A percentile compares a stretch with the other conserved stretches of the same genome.
Conservation (phyloP, 2,113 vertebrate species). For the Bubalus kerabau region DNA sequence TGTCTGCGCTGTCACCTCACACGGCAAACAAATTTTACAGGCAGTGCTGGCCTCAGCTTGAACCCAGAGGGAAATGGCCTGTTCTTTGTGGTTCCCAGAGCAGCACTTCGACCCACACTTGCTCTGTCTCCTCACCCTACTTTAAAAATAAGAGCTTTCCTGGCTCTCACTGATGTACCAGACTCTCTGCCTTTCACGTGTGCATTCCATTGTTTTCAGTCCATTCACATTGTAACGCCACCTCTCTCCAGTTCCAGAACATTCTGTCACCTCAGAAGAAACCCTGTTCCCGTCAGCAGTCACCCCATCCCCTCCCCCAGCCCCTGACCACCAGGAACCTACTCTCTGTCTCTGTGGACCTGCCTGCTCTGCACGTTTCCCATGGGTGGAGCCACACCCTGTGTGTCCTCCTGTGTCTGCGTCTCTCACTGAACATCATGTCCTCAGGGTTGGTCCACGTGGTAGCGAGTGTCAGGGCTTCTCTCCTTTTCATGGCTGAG, state of each 20-base stretch:
- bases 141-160: neutral
- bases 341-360: neutral
- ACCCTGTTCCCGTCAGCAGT: neutral
- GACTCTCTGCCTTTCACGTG: neutral
- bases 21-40: neutral
- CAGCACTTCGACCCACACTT: neutral
- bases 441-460: neutral
- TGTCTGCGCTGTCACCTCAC: neutral
- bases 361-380: neutral
- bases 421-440: neutral
- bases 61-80: neutral
- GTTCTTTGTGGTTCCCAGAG: neutral
- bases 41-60: fast-evolving
- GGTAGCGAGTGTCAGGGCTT: too few relatives aligned
- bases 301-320: neutral
- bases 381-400: neutral
- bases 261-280: neutral
- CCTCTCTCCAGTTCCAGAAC: neutral
- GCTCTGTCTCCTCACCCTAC: neutral
- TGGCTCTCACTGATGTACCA: fast-evolving
- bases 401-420: neutral
- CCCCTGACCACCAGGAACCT: neutral
- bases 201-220: neutral
- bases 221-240: neutral
- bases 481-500: neutral